These are phyloP conservation scores for Colletes latitarsis DNA, from an alignment of 1,140 invertebrate species.

Conservation along the genomic window DNA sequence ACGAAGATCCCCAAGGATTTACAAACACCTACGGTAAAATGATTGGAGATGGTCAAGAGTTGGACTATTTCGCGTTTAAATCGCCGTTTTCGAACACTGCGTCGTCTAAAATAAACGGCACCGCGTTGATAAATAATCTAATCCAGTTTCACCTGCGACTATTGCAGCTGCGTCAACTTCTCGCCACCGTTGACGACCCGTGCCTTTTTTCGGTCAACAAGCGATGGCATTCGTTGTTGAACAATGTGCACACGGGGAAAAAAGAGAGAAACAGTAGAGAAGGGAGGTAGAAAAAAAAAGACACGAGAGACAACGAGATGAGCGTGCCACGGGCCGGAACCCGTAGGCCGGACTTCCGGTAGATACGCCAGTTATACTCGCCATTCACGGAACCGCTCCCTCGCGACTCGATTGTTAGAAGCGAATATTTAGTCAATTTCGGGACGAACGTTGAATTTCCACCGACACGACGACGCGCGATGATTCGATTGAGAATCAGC, in stretches of 20 bases:
- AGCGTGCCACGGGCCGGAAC: conserved; percentile 75
- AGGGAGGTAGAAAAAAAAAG: conserved; percentile 47
- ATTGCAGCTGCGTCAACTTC: conserved; percentile 53
- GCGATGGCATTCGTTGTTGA: conserved; percentile 40
- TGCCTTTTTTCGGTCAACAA: conserved; percentile 50
- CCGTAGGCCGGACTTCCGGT: conserved; percentile 81
- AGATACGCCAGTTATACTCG: conserved; percentile 77
- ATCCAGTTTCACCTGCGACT: conserved; percentile 45
- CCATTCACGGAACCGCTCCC: conserved; percentile 70
- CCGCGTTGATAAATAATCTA: conserved; percentile 55
- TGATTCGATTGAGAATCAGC: conserved; percentile 34
- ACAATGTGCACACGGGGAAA: conserved; percentile 17
- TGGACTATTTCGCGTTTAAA: too few species aligned
- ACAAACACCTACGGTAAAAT: too few species aligned
- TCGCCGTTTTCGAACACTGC: background rate
- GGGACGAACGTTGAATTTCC: conserved; percentile 54
- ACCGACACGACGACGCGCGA: conserved; percentile 22
- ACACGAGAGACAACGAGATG: conserved; percentile 64
- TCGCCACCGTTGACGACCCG: background rate
- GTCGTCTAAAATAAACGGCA: background rate
- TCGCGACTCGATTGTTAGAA: conserved; percentile 59
- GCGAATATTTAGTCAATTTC: conserved; percentile 59
- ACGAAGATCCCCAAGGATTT: too few species aligned
- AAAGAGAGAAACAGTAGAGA: conserved; percentile 10
- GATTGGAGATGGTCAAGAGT: too few species aligned